Base-by-base conservation (phyloP, 2,888 invertebrate genomes). In the Orchestes rusci region DNA sequence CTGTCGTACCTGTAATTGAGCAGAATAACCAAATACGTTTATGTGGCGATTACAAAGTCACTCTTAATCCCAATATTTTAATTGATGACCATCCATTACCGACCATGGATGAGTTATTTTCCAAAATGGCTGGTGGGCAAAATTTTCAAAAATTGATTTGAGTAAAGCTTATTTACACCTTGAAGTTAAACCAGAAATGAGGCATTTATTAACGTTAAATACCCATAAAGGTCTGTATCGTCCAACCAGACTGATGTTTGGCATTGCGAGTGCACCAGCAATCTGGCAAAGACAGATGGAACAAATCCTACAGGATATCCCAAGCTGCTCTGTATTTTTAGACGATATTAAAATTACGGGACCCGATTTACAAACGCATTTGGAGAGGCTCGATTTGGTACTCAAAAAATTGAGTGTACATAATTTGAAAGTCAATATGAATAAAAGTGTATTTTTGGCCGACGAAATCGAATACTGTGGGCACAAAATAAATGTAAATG, bases 141-240 rank as follows among this genome's bases (percentile, higher is more conserved):
- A 33, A 20, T 56, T 52, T 44, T 42, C 57, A 55, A 56, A 58
- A 45, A 15, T 55, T 28, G 61, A 65, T 52, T 52, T 64, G 12
- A 42, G 44, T 2, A 54, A 57, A 35, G 64, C 66, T 3, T 67
- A 65, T 40, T 52, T 63, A 46, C 63, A 67, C 43, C 31, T 65
- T 16, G 59, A 60, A 53, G 52, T 65, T 17, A 56, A 16, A 33
- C 34, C 34, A 16, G 34, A 33, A 16, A 7, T 58, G 20, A 57
- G 55, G 42, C 49, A 62, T 13, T 51, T 58, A 12, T 39, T 64
- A 13, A 65, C 63, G 1, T 50, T 67, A 34, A 63, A 45, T 47
- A 65, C 64, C 2, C 62, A 59, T 39, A 61, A 60, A 40, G 65
- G 63, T 3, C 40, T 64, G 10, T 65, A 54, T 46, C 45, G 55